These are phyloP conservation scores for Pegoplata infirma DNA, from an alignment of 2,888 invertebrate species.

Conservation along the genomic window DNA sequence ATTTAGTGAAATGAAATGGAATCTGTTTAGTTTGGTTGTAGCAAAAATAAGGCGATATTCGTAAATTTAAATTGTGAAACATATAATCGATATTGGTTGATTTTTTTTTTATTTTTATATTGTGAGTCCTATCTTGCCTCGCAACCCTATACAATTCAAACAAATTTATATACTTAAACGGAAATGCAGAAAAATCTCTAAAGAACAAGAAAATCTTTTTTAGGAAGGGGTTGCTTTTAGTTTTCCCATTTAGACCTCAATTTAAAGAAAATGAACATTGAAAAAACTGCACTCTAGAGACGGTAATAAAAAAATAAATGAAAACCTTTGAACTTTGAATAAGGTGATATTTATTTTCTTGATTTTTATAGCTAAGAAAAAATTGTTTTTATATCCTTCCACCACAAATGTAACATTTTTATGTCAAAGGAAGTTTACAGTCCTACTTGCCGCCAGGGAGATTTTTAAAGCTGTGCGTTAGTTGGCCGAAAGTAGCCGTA, in stretches of 20 bases:
- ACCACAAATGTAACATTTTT: no score
- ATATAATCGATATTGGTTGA: slow-evolving; percentile 54
- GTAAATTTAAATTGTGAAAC: slow-evolving; percentile 59
- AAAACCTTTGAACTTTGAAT: background rate
- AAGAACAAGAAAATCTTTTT: background rate
- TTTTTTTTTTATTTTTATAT: slow-evolving; percentile 36
- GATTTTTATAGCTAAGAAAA: no score
- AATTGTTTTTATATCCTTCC: no score
- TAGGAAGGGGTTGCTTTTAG: slow-evolving; percentile 41
- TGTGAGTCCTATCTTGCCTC: slow-evolving; percentile 8
- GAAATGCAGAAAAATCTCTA: slow-evolving; percentile 38
- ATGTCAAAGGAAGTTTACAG: no score
- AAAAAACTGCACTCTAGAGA: slow-evolving; percentile 74
- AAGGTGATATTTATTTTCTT: background rate
- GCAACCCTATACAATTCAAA: slow-evolving; percentile 30
- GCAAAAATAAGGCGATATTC: slow-evolving; percentile 12
- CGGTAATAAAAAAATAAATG: slow-evolving; percentile 47
- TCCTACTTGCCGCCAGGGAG: no score
- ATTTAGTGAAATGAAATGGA: slow-evolving; percentile 37
- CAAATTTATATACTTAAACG: slow-evolving; percentile 13
- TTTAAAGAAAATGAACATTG: slow-evolving; percentile 70
- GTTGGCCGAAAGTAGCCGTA: no score
- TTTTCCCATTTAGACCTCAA: slow-evolving; percentile 73
- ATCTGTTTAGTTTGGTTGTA: background rate
- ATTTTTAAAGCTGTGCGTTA: no score